Evolutionary conservation across 2,888 invertebrate genomes (phyloP), one percentile per base, ranked within the genome.

Genomic region (Abrostola triplasia): DNA sequence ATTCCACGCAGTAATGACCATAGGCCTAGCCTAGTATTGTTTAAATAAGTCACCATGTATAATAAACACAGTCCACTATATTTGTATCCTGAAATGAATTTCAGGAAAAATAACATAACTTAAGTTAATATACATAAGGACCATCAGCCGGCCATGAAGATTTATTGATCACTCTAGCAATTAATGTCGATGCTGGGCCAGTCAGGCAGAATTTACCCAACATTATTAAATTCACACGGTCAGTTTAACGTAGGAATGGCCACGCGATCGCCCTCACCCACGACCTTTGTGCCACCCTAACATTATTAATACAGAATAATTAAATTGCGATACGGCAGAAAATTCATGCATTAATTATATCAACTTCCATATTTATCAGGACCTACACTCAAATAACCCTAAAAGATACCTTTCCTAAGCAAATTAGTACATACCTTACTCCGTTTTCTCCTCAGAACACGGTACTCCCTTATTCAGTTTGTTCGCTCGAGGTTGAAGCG

Each of bases 171-270:
- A 24, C 13, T 40, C 54, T 6, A 11, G n/a, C 10, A 7, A n/a
- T 24, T n/a, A 50, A 38, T 44, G 51, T 50, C 44, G 35, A 12
- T 52, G 50, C 13, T 8, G 42, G 38, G 13, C 42, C 36, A 11
- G 12, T 38, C 36, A 50, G n/a, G 36, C 36, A n/a, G 7, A 36
- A 35, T 36, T 50, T 12, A 35, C 38, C 42, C 24, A 10, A 11
- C 24, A 36, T 57, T 50, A 48, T 49, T 54, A 58, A 38, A 44
- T 59, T n/a, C 9, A 50, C 38, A 11, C 36, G 52, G 54, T 56
- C 59, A 52, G 51, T 59, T n/a, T 51, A 24, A 38, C 54, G 10
- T 9, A 36, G 5, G 37, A 38, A 37, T 36, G 24, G 8, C 0
- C 12, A 9, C n/a, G 12, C 12, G 42, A 36, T 10, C 13, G 12